phyloP scores from a whole-genome alignment of 1,140 invertebrate genomes.

The Olivierus martensii region DNA sequence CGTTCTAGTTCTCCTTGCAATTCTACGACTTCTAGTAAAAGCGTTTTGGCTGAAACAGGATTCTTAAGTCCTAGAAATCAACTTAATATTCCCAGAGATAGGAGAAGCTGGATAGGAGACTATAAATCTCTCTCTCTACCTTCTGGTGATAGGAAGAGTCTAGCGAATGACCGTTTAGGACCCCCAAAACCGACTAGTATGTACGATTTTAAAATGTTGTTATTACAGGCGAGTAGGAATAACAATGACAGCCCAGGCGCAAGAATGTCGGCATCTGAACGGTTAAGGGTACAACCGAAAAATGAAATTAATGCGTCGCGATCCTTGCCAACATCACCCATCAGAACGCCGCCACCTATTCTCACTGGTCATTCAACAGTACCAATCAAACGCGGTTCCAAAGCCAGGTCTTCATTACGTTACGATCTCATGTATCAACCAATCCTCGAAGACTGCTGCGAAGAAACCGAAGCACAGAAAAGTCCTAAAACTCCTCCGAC shows the following conservation, averaged over 20 bases:
- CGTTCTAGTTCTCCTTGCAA: constrained; percentile 10
- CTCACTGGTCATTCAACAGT: constrained; percentile 6
- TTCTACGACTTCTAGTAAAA: constrained; percentile 24
- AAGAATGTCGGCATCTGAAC: constrained; percentile 65
- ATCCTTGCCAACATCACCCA: background rate
- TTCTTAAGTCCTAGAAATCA: background rate
- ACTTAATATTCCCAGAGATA: background rate
- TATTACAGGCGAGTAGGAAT: constrained; percentile 48
- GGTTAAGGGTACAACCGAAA: constrained; percentile 48
- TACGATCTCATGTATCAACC: constrained; percentile 16
- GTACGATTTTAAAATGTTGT: constrained; percentile 60
- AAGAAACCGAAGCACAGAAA: no score
- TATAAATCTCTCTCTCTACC: background rate
- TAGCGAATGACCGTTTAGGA: constrained; percentile 35
- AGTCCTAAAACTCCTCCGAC: no score
- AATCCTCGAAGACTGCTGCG: constrained; percentile 9
- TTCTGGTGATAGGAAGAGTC: constrained; percentile 18
- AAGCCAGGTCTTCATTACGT: constrained; percentile 10
- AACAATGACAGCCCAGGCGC: constrained; percentile 33
- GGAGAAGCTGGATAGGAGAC: background rate
- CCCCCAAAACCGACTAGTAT: constrained; percentile 28
- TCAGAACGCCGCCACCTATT: background rate
- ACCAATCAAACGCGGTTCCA: constrained; percentile 4
- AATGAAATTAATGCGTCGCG: background rate
- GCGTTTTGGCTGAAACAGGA: constrained; percentile 31